Base-by-base conservation (phyloP, 2,888 invertebrate species). In the Rhorus exstirpatorius region DNA sequence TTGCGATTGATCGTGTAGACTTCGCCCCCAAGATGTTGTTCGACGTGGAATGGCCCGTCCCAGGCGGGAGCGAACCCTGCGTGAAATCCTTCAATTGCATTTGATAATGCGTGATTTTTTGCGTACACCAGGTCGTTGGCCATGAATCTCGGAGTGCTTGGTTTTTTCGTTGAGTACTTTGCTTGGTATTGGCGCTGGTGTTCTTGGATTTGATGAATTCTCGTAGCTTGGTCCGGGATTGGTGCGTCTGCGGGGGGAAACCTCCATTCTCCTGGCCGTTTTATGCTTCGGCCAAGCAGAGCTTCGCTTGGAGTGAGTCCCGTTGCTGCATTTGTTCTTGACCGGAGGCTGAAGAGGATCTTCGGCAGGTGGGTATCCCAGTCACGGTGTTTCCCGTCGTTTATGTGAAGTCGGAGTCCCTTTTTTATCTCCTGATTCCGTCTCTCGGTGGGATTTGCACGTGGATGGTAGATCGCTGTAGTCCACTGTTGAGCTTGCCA, bases 401-500 rank as follows among this genome's bases (percentile, higher is more conserved):
- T 4, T 6, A 14, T 35, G 14, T 55, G 44, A 46, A n/a, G n/a
- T n/a, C 55, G 55, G 10, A 26, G n/a, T 3, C 26, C 26, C 6
- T 31, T 31, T 31, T 88, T 87, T 0, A 87, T 26, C 4, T 87
- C 85, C 46, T 87, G 87, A 26, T 86, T 84, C 1, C 81, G 68
- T 19, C 87, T 19, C 19, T 87, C 83, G 0, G 81, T 81, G 1
- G 86, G 86, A 41, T 88, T 87, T 3, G 85, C 86, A 0, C 80
- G 74, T 4, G 86, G 84, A 44, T 86, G 86, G 19, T 85, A 86
- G 0, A 80, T 81, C 0, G 86, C 74, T 1, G 85, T 82, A n/a
- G 83, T 86, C 81, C 83, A 87, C 8, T 51, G 55, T 1, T 31
- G 17, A 0, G 21, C 17, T 3, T 79, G 75, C 83, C 86, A 87